Conservation (phyloP, 2,113 vertebrate species). For the Scopus umbretta region DNA sequence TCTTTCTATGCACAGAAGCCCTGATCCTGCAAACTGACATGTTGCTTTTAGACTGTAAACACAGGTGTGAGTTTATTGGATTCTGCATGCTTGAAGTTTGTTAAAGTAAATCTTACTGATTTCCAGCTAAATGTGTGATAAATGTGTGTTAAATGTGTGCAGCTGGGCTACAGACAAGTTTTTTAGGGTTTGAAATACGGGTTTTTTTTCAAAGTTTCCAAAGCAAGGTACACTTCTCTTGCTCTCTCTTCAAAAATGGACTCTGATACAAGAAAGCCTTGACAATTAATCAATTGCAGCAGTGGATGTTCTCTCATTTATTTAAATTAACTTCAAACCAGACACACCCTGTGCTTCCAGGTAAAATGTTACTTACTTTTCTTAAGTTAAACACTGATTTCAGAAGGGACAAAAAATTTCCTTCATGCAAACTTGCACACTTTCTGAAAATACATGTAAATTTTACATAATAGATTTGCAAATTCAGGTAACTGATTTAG, state of each 20-base stretch:
- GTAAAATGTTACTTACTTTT: not conserved
- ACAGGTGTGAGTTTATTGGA: not conserved
- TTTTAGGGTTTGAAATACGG: not conserved
- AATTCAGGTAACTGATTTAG: not conserved
- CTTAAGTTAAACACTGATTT: not conserved
- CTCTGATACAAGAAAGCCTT: not conserved
- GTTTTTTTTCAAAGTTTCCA: not conserved
- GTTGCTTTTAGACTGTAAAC: not conserved
- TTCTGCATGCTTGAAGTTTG: not conserved
- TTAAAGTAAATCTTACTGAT: not conserved
- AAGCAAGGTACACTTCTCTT: not conserved
- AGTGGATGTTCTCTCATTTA: not conserved
- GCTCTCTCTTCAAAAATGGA: not conserved
- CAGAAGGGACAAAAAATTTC: not conserved
- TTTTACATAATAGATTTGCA: not conserved
- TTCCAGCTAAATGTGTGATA: not conserved
- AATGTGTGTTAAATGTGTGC: not conserved
- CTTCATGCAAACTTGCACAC: not conserved
- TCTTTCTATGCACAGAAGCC: not conserved
- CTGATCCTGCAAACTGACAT: not conserved
- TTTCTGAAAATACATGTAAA: not conserved
- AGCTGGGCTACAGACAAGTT: not conserved
- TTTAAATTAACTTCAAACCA: not conserved
- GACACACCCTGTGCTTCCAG: not conserved
- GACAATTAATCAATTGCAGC: not conserved